phyloP scores from a whole-genome alignment of 1,140 invertebrate genomes.

The Penaeus chinensis region DNA sequence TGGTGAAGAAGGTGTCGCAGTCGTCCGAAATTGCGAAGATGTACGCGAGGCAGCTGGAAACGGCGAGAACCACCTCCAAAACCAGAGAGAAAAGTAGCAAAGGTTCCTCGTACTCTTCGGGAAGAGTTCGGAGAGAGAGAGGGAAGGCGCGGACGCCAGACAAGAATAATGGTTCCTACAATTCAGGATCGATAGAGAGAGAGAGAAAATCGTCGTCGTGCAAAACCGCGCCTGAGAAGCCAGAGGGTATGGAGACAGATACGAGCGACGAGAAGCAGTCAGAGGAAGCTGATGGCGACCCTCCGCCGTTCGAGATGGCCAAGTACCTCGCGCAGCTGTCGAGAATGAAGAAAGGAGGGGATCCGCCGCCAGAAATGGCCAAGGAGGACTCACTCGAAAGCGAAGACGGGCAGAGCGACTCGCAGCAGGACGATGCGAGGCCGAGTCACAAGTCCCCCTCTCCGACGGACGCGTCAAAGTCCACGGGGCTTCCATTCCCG shows the following conservation, averaged over 20 bases:
- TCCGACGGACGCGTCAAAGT: constrained; percentile 23
- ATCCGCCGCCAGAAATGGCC: neutral
- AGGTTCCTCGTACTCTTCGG: neutral
- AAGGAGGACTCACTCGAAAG: neutral
- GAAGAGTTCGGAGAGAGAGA: neutral
- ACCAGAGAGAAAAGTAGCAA: neutral
- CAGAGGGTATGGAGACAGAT: neutral
- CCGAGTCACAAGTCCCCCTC: neutral
- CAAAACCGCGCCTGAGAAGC: neutral
- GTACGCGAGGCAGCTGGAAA: constrained; percentile 5
- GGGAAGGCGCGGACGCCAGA: neutral
- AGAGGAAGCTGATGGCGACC: constrained; percentile 15
- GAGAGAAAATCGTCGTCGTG: neutral
- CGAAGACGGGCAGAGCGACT: neutral
- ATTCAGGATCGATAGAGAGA: no score
- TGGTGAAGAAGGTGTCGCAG: constrained; percentile 34
- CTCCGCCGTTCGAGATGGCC: constrained; percentile 40
- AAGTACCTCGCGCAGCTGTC: constrained; percentile 43
- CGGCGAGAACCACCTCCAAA: neutral
- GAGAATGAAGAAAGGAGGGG: constrained; percentile 1
- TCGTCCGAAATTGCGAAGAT: constrained; percentile 2
- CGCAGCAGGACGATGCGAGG: neutral
- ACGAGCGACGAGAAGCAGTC: neutral
- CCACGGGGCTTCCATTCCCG: constrained; percentile 20
- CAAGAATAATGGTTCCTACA: neutral